Evolutionary conservation across 2,888 invertebrate species (phyloP).

Genomic region (Conomelus anceps): DNA sequence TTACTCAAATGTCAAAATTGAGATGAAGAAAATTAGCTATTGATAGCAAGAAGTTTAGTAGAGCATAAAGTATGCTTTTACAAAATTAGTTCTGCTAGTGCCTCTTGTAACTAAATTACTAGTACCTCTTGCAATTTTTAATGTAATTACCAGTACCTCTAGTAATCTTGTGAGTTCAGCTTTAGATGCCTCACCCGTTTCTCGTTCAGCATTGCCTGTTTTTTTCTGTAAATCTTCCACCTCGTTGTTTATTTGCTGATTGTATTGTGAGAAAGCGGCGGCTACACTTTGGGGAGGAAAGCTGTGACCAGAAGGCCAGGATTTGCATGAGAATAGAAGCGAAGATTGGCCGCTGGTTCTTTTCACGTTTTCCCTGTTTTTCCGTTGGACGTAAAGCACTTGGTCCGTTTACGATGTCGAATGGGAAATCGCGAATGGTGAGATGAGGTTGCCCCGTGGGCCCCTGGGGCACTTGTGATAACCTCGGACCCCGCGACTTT

Average conservation of each 20-base stretch:
- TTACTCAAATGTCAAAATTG: too few species aligned
- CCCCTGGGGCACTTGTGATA: background rate
- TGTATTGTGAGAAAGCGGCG: background rate
- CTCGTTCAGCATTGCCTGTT: background rate
- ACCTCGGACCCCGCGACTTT: background rate
- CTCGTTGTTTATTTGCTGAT: background rate
- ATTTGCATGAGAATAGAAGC: background rate
- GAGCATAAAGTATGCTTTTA: too few species aligned
- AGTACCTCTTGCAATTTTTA: too few species aligned
- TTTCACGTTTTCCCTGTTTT: background rate
- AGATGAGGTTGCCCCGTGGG: background rate
- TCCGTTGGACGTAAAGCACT: background rate
- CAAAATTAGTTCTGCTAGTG: too few species aligned
- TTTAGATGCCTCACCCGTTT: too few species aligned
- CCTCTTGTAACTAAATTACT: too few species aligned
- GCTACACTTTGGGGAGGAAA: background rate
- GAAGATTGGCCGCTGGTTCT: background rate
- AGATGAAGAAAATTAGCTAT: too few species aligned
- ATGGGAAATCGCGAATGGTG: too few species aligned
- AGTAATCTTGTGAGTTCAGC: too few species aligned
- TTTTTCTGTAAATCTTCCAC: background rate
- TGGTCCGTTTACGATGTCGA: background rate
- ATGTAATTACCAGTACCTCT: too few species aligned
- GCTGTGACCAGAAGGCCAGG: background rate
- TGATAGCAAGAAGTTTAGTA: too few species aligned